Percentiles rank a stretch among this genome's conserved stretches.
phyloP scores from a whole-genome alignment of 2,888 invertebrate genomes.

The Eledona agricola region DNA sequence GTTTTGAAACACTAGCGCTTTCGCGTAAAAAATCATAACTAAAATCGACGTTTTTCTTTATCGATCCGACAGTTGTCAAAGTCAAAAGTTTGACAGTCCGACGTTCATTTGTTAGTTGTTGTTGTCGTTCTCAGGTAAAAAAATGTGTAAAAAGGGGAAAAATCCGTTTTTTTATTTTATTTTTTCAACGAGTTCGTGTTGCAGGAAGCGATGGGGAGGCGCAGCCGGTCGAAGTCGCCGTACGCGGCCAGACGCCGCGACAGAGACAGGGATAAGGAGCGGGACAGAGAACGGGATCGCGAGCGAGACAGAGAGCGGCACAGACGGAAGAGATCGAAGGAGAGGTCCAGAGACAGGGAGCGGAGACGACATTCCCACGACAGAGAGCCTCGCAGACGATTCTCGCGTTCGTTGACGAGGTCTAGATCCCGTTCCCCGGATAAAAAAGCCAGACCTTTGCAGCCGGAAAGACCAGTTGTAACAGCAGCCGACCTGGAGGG shows the following conservation, averaged over 20 bases:
- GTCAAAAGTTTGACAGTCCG: conserved; percentile 38
- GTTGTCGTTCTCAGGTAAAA: conserved; percentile 29
- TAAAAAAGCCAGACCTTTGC: conserved; percentile 51
- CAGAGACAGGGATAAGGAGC: conserved; percentile 64
- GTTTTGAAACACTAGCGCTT: conserved; percentile 55
- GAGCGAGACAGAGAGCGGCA: conserved; percentile 62
- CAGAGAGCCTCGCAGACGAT: conserved; percentile 60
- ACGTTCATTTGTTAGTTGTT: conserved; percentile 27
- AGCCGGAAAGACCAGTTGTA: conserved; percentile 71
- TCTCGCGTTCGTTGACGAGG: conserved; percentile 55
- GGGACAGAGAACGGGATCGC: conserved; percentile 63
- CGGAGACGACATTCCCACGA: conserved; percentile 56
- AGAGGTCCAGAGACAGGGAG: conserved; percentile 59
- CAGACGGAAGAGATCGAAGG: conserved; percentile 59
- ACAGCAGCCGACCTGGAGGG: conserved; percentile 89
- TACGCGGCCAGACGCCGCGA: conserved; percentile 65
- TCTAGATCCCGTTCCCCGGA: conserved; percentile 53
- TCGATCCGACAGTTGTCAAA: conserved; percentile 49
- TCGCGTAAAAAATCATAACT: conserved; percentile 58
- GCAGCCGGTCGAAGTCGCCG: conserved; percentile 64
- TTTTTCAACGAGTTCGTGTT: conserved; percentile 33
- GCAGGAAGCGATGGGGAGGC: conserved; percentile 64
- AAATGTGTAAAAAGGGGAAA: conserved; percentile 28
- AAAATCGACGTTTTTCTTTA: conserved; percentile 59
- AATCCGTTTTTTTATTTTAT: conserved; percentile 27